Conservation (phyloP, 1,140 invertebrate genomes). For the Adoxophyes honmai region DNA sequence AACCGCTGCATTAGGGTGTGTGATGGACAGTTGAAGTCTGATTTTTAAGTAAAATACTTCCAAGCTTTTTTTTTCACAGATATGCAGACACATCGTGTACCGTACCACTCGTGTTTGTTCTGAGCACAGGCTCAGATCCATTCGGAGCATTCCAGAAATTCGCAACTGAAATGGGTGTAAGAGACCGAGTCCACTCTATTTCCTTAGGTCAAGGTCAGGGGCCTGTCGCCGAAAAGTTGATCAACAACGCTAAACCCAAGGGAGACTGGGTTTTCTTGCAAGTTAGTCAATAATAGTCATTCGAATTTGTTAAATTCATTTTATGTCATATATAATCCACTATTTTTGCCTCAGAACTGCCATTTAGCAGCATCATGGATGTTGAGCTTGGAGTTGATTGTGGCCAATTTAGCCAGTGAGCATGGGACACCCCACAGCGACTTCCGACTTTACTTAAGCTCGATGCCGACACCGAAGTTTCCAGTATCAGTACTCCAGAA, state of each 20-base stretch:
- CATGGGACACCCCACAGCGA: slow-evolving; percentile 80
- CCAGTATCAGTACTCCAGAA: slow-evolving; percentile 94
- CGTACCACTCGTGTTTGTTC: slow-evolving; percentile 91
- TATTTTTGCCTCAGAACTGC: slow-evolving; percentile 84
- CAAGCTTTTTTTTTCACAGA: slow-evolving; percentile 63
- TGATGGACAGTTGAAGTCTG: no score
- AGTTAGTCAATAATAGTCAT: slow-evolving; percentile 36
- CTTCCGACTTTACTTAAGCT: slow-evolving; percentile 92
- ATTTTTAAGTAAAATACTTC: neutral
- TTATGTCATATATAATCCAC: slow-evolving; percentile 10
- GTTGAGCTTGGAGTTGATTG: slow-evolving; percentile 84
- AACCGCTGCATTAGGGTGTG: no score
- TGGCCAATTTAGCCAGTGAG: slow-evolving; percentile 83
- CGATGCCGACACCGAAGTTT: slow-evolving; percentile 91
- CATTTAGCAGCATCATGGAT: slow-evolving; percentile 96
- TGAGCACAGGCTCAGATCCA: slow-evolving; percentile 95
- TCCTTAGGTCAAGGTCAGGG: slow-evolving; percentile 95
- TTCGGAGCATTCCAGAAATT: slow-evolving; percentile 88
- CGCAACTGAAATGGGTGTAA: slow-evolving; percentile 87
- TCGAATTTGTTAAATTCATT: no score
- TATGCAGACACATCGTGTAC: slow-evolving; percentile 84
- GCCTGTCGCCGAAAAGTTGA: slow-evolving; percentile 88
- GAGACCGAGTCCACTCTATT: slow-evolving; percentile 87
- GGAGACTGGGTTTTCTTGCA: slow-evolving; percentile 93
- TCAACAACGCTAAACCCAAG: slow-evolving; percentile 82